Base-by-base conservation (phyloP, 2,888 invertebrate genomes). In the Patella caerulea region DNA sequence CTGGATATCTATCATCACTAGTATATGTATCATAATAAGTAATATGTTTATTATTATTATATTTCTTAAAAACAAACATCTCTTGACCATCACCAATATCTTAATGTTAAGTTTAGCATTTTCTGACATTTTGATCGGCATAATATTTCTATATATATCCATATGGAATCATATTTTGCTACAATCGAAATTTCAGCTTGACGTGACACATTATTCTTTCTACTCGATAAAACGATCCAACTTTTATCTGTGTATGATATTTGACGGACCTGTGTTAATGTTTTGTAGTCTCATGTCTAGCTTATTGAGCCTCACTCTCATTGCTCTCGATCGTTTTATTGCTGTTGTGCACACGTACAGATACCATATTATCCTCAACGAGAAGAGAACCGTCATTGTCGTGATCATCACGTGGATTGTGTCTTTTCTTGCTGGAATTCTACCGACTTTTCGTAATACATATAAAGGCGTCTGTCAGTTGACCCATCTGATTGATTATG, bases 271-370 rank as follows among this genome's bases (percentile, higher is more conserved):
- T 1, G 82, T 81, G 0, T 73, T 81, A 14, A 56, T 82, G 17
- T 82, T 82, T 74, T 78, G 78, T 12, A 79, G 82, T 69, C 77
- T 82, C 78, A 79, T 82, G 81, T 82, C 82, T 19, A 81, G 81
- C 29, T 78, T 81, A 24, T 69, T 82, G 4, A 82, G 79, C 56
- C 75, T 82, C 3, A 75, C 72, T 9, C 69, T 81, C 5, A 82
- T 82, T 53, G 81, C 82, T 12, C 54, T 72, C 15, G 82, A 82
- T 15, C 70, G 82, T 53, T 81, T 79, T 17, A 76, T 82, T 14
- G 82, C 81, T 14, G 75, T 82, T 12, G 78, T 82, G 34, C 73
- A 82, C 45, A 72, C 79, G 11, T 81, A 77, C 65, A 65, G 75
- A 19, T 81, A 82, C 70, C 73, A 73, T 34, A 19, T 73, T 14